Percentiles rank a stretch among this genome's conserved stretches.
Evolutionary conservation across 2,113 vertebrate species (phyloP).

Genomic region (Saimiri boliviensis): DNA sequence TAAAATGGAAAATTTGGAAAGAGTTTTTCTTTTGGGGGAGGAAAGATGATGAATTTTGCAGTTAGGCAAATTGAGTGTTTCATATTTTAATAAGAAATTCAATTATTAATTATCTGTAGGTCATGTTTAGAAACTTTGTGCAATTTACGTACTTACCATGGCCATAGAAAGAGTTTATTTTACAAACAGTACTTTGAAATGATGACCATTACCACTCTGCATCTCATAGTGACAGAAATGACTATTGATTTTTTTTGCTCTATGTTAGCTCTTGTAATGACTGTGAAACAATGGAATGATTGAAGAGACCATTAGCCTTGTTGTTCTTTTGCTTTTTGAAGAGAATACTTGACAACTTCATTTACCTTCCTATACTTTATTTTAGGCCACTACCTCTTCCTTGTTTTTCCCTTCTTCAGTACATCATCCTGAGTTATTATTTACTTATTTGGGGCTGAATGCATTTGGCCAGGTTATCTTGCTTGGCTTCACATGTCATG

Average conservation of each 20-base stretch:
- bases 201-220: neutral
- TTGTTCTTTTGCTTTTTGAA: neutral
- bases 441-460: neutral
- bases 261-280: neutral
- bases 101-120: neutral
- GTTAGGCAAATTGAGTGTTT: neutral
- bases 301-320: neutral
- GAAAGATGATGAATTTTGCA: neutral
- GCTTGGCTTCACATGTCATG: neutral
- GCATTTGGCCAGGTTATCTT: neutral
- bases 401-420: neutral
- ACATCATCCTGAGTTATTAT: neutral
- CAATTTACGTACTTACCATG: neutral
- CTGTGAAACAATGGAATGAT: neutral
- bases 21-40: neutral
- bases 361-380: neutral
- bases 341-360: neutral
- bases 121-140: neutral
- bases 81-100: neutral
- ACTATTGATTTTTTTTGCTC: neutral
- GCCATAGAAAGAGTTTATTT: neutral
- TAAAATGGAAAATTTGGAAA: neutral
- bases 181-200: neutral
- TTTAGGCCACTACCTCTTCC: neutral
- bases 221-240: neutral